Conservation (phyloP, 2,888 invertebrate genomes). For the Plebejus anna region DNA sequence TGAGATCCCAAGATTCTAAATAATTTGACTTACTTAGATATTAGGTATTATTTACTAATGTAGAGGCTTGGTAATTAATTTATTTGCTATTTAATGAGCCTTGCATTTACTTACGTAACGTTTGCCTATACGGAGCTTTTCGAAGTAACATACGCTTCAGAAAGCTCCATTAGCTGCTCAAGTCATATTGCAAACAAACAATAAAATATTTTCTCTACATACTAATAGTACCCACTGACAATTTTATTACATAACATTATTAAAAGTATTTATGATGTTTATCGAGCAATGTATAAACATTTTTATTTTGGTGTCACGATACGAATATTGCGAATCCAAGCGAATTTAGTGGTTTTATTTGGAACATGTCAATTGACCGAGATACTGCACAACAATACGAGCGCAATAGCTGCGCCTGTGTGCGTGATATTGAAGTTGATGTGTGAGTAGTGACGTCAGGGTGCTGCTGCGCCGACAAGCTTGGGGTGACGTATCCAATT, state of each 20-base stretch:
- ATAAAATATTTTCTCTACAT: not conserved
- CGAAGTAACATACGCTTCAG: no score
- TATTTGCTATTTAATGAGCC: no score
- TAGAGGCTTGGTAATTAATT: not conserved
- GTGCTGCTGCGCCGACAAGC: conserved; percentile 1
- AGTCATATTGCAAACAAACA: no score
- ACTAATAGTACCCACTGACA: not conserved
- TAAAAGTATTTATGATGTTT: not conserved
- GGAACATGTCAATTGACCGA: conserved; percentile 45
- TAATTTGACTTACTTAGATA: not conserved
- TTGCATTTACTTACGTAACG: no score
- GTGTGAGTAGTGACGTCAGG: conserved; percentile 12
- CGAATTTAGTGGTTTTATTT: conserved; percentile 43
- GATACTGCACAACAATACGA: conserved; percentile 41
- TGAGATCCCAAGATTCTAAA: not conserved
- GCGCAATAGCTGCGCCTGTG: conserved; percentile 32
- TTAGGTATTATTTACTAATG: not conserved
- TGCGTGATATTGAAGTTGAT: not conserved
- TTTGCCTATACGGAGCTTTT: no score
- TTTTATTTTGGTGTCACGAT: conserved; percentile 37
- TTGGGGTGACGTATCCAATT: conserved; percentile 5
- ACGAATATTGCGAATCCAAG: conserved; percentile 40
- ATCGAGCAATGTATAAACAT: conserved; percentile 21
- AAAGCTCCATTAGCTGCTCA: no score
- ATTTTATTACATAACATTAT: not conserved